A percentile compares a stretch with the other conserved stretches of the same genome.
Conservation (phyloP, 2,113 vertebrate genomes). For the Oophaga pumilio region DNA sequence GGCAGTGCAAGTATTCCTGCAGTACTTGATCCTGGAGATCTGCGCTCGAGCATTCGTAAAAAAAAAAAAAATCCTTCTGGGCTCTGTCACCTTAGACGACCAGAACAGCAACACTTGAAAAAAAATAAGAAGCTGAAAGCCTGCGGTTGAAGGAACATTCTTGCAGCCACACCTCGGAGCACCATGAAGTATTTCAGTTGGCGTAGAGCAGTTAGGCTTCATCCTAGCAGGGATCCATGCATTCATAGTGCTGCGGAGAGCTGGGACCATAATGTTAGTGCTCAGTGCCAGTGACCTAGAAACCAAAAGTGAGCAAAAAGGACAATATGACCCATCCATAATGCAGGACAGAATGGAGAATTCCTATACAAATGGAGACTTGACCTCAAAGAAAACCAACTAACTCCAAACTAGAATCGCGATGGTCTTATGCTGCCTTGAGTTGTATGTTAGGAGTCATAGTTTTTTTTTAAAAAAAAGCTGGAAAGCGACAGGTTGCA, state of each 20-base stretch:
- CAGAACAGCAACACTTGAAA: constrained; percentile 43
- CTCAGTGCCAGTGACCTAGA: background rate
- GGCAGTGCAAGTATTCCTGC: background rate
- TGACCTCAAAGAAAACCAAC: background rate
- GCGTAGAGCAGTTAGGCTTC: background rate
- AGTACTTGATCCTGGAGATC: constrained; percentile 1
- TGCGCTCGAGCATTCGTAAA: background rate
- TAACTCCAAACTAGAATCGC: background rate
- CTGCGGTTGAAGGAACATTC: constrained; percentile 39
- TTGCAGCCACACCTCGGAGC: constrained; percentile 24
- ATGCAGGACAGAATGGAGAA: background rate
- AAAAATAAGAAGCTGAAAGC: constrained; percentile 34
- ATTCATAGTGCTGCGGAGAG: constrained; percentile 30
- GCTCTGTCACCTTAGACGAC: constrained; percentile 55
- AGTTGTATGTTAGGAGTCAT: background rate
- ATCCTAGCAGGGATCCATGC: constrained; percentile 28
- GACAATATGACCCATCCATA: background rate
- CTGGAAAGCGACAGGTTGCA: background rate
- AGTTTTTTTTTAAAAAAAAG: background rate
- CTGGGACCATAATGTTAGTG: background rate
- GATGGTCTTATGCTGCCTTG: background rate
- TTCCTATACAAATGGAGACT: background rate
- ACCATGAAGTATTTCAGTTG: constrained; percentile 9
- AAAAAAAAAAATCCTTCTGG: background rate
- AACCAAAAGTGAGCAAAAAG: background rate